phyloP scores from a whole-genome alignment of 1,140 invertebrate species.

The Formica selysi region DNA sequence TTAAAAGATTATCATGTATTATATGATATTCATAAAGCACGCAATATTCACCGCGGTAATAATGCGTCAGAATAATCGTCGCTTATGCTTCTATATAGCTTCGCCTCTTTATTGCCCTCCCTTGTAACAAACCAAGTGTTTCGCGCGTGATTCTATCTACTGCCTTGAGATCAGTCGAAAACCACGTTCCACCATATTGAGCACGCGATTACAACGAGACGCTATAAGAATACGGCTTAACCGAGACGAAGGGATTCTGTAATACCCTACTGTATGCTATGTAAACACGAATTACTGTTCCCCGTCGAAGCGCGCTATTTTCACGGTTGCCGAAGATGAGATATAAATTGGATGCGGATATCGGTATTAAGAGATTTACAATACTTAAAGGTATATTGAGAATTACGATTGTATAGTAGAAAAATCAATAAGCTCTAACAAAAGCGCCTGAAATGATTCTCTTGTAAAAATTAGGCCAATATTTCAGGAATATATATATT shows the following conservation, averaged over 20 bases:
- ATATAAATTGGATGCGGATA: conserved; percentile 59
- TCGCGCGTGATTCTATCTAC: conserved; percentile 70
- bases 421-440: conserved; percentile 10
- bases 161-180: conserved; percentile 72
- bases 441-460: conserved; percentile 28
- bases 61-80: conserved; percentile 4
- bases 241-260: conserved; percentile 64
- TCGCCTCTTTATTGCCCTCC: conserved; percentile 40
- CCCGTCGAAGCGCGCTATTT: conserved; percentile 48
- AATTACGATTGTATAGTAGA: conserved; percentile 14
- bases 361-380: conserved; percentile 61
- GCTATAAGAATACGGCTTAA: conserved; percentile 68
- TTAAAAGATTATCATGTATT: neutral
- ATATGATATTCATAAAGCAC: neutral
- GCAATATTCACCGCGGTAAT: neutral
- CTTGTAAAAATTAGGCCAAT: neutral
- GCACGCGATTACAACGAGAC: conserved; percentile 69
- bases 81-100: conserved; percentile 10
- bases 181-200: conserved; percentile 72
- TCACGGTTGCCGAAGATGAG: conserved; percentile 53
- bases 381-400: conserved; percentile 45
- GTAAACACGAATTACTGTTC: conserved; percentile 66
- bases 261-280: conserved; percentile 60
- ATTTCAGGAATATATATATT: neutral
- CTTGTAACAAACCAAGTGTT: conserved; percentile 67